Conservation (phyloP, 2,113 vertebrate genomes). For the Xiphophorus maculatus region DNA sequence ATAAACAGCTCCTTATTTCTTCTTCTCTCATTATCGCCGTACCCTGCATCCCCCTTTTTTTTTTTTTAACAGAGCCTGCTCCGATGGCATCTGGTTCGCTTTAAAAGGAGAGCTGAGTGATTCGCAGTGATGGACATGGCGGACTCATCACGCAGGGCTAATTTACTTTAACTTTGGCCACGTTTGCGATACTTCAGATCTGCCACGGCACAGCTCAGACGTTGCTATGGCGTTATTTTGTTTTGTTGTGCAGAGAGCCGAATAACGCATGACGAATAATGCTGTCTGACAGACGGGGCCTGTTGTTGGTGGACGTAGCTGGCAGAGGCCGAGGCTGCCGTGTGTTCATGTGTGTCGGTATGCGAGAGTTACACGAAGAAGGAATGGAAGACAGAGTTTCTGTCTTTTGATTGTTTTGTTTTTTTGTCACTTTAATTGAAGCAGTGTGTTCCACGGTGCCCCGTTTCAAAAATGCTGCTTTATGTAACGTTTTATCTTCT, state of each 20-base stretch:
- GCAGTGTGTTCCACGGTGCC: neutral
- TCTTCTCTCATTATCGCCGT: slow-evolving; percentile 58
- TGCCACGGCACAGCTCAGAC: slow-evolving; percentile 57
- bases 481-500: neutral
- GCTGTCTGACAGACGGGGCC: slow-evolving; percentile 60
- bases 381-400: slow-evolving; percentile 38
- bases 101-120: slow-evolving; percentile 66
- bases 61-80: slow-evolving; percentile 22
- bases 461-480: neutral
- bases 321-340: slow-evolving; percentile 35
- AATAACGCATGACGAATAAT: slow-evolving; percentile 62
- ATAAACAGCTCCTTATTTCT: slow-evolving; percentile 46
- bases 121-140: slow-evolving; percentile 68
- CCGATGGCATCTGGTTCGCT: slow-evolving; percentile 76
- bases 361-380: slow-evolving; percentile 37
- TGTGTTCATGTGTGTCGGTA: slow-evolving; percentile 24
- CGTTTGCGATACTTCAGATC: slow-evolving; percentile 61
- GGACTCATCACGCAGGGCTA: slow-evolving; percentile 70
- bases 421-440: slow-evolving; percentile 9
- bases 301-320: slow-evolving; percentile 61
- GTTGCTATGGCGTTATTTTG: slow-evolving; percentile 71
- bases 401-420: slow-evolving; percentile 54
- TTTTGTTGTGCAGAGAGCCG: slow-evolving; percentile 68
- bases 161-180: slow-evolving; percentile 68
- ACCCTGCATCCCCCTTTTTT: slow-evolving; percentile 32